phyloP scores from a whole-genome alignment of 1,140 invertebrate species.

The Delia radicum region DNA sequence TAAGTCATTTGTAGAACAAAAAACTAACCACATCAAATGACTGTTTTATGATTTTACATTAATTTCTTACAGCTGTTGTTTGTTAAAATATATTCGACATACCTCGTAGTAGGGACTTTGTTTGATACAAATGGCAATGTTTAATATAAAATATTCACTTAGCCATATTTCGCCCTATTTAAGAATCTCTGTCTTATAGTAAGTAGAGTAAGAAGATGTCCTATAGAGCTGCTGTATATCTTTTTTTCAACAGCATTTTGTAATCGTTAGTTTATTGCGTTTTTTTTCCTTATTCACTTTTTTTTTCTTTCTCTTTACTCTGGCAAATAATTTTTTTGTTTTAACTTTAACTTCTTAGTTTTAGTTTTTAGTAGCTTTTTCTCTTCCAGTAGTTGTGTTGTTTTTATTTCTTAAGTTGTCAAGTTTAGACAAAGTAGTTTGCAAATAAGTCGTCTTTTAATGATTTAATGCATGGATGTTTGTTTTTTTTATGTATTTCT shows the following conservation, averaged over 20 bases:
- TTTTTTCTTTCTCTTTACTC: background rate
- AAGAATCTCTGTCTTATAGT: no score
- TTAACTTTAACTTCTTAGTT: background rate
- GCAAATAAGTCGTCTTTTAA: conserved; percentile 24
- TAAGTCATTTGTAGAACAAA: no score
- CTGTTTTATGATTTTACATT: no score
- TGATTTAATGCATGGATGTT: conserved; percentile 15
- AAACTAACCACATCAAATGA: no score
- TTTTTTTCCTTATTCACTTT: background rate
- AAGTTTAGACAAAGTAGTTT: conserved; percentile 24
- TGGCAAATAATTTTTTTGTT: background rate
- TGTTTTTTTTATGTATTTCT: background rate
- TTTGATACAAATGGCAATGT: no score
- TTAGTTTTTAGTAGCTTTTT: background rate
- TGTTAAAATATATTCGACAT: no score
- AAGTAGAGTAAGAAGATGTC: background rate
- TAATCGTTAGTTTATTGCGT: conserved; percentile 17
- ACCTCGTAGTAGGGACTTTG: no score
- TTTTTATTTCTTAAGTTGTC: conserved; percentile 20
- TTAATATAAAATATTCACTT: no score
- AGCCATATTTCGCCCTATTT: no score
- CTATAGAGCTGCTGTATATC: background rate
- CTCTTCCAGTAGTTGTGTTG: background rate
- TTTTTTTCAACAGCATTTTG: conserved; percentile 1
- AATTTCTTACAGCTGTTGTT: no score